A percentile compares a stretch with the other conserved stretches of the same genome.
phyloP scores from a whole-genome alignment of 2,113 vertebrate genomes.

The Oophaga pumilio region DNA sequence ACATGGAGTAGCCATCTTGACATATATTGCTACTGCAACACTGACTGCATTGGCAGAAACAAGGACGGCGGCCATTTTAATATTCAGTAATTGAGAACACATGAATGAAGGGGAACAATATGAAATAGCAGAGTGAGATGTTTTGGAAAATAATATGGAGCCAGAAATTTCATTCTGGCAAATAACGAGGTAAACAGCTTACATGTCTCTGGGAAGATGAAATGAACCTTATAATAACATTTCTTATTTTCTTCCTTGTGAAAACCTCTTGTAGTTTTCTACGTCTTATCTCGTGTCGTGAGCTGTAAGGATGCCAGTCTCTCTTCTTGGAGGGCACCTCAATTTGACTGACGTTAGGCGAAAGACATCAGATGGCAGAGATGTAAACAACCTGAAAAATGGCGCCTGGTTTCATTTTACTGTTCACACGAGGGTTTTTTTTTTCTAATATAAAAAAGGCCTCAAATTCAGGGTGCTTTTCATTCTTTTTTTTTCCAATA shows the following conservation, averaged over 20 bases:
- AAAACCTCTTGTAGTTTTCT: slow-evolving; percentile 29
- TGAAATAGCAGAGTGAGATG: slow-evolving; percentile 13
- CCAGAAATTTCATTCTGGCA: slow-evolving; percentile 27
- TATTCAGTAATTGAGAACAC: background rate
- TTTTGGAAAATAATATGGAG: slow-evolving; percentile 38
- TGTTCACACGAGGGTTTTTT: no score
- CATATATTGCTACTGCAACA: background rate
- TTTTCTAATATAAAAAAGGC: no score
- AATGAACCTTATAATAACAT: slow-evolving; percentile 16
- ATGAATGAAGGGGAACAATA: slow-evolving; percentile 23
- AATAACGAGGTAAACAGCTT: slow-evolving; percentile 34
- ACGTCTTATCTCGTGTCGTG: background rate
- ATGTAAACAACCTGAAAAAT: background rate
- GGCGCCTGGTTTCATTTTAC: background rate
- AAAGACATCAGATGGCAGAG: background rate
- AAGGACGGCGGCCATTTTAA: slow-evolving; percentile 7
- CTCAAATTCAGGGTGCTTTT: no score
- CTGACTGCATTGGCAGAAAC: background rate
- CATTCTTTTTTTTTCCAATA: no score
- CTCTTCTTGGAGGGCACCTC: slow-evolving; percentile 4
- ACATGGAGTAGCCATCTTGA: background rate
- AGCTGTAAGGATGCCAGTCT: slow-evolving; percentile 12
- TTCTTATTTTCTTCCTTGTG: slow-evolving; percentile 21
- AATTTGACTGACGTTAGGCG: background rate
- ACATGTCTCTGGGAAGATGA: slow-evolving; percentile 8